Conservation (phyloP, 2,113 vertebrate genomes). For the Istiophorus platypterus region DNA sequence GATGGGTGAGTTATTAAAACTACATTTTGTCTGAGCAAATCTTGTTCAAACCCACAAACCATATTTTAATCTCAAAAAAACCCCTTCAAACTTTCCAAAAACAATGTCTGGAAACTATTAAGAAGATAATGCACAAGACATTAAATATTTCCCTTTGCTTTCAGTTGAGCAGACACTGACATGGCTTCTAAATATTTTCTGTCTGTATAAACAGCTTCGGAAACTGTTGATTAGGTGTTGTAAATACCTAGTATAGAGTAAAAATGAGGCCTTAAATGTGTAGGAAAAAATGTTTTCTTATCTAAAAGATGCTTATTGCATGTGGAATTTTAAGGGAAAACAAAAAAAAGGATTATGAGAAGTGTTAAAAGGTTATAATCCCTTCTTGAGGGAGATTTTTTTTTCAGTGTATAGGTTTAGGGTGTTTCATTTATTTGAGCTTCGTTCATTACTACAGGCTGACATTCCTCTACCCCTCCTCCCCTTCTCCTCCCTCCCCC, state of each 20-base stretch:
- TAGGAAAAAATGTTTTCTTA: background rate
- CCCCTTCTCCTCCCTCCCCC: background rate
- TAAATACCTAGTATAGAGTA: too few relatives aligned
- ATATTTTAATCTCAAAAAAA: background rate
- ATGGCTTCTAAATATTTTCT: background rate
- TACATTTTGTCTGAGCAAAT: background rate
- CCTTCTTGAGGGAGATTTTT: background rate
- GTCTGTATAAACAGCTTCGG: too few relatives aligned
- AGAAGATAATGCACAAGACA: background rate
- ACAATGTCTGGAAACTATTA: too few relatives aligned
- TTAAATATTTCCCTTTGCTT: background rate
- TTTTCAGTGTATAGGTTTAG: too few relatives aligned
- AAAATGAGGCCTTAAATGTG: background rate
- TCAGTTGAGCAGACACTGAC: background rate
- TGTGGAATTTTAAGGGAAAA: background rate
- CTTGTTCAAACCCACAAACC: background rate
- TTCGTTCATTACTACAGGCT: background rate
- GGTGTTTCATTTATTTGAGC: background rate
- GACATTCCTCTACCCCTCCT: background rate
- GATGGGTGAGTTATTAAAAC: background rate
- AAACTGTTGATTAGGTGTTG: too few relatives aligned
- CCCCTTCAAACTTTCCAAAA: background rate
- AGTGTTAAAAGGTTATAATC: background rate
- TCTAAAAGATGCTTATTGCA: background rate
- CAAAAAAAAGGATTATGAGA: background rate